Percentiles rank a stretch among this genome's conserved stretches.
phyloP scores from a whole-genome alignment of 2,797 vertebrate genomes.

The Neosilurus mollespiculum region DNA sequence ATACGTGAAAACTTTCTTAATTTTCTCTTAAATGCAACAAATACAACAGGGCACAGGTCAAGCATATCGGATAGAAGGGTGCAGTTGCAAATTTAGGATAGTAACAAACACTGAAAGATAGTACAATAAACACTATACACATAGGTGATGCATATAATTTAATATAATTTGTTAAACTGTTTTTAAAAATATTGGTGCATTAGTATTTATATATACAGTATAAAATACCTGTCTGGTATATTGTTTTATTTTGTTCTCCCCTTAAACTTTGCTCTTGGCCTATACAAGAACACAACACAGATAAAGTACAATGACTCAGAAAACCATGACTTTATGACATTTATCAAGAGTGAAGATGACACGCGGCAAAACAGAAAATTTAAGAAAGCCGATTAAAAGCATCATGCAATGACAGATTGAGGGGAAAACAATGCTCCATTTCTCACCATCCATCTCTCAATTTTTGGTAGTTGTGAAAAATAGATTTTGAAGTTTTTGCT shows the following conservation, averaged over 20 bases:
- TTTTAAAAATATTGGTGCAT: background rate
- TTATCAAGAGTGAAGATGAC: slow-evolving; percentile 20
- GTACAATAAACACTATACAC: background rate
- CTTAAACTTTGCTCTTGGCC: background rate
- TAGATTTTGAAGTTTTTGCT: slow-evolving; percentile 54
- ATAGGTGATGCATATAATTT: background rate
- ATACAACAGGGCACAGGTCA: background rate
- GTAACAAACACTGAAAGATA: background rate
- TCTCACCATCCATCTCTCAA: slow-evolving; percentile 38
- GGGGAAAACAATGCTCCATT: slow-evolving; percentile 24
- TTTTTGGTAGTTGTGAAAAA: slow-evolving; percentile 39
- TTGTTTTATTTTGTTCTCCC: background rate
- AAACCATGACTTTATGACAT: slow-evolving; percentile 14
- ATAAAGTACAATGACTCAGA: background rate
- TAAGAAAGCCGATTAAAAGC: slow-evolving; percentile 31
- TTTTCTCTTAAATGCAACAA: background rate
- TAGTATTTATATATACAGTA: background rate
- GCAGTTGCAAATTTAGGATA: background rate
- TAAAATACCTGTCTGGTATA: background rate
- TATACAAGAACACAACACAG: background rate
- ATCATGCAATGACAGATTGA: slow-evolving; percentile 16
- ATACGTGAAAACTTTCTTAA: background rate
- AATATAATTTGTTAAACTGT: background rate
- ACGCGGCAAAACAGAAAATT: slow-evolving; percentile 32
- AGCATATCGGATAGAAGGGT: background rate